Evolutionary conservation across 2,113 vertebrate genomes (phyloP).

Genomic region (Dasyprocta punctata): DNA sequence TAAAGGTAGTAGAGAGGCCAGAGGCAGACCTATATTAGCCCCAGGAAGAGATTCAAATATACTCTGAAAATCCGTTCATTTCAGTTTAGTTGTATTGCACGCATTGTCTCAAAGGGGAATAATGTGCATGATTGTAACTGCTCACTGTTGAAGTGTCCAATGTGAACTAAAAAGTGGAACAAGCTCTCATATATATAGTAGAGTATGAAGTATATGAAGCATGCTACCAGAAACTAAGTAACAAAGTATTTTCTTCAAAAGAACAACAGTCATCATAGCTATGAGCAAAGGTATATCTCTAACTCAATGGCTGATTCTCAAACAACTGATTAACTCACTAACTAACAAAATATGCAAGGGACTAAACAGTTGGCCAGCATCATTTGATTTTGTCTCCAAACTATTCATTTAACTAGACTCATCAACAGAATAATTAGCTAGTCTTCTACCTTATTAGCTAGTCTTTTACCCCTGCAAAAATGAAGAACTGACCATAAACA

Average conservation of each 20-base stretch:
- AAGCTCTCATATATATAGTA: neutral
- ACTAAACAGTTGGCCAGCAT: neutral
- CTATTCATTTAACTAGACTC: neutral
- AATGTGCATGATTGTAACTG: neutral
- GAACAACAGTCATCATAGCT: neutral
- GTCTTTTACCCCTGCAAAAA: neutral
- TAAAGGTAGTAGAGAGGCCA: conserved; percentile 55
- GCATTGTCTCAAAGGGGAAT: neutral
- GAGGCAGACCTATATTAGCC: conserved; percentile 38
- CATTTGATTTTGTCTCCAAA: conserved; percentile 27
- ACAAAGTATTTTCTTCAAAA: conserved; percentile 2
- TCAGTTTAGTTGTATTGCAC: conserved; percentile 33
- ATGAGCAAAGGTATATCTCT: neutral
- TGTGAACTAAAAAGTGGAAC: neutral
- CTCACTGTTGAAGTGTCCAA: neutral
- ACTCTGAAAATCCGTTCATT: conserved; percentile 57
- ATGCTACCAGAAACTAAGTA: neutral
- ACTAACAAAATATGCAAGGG: neutral
- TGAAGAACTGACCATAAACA: neutral
- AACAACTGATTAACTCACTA: neutral
- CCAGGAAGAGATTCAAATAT: conserved; percentile 57
- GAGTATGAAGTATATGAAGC: neutral
- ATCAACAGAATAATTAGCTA: neutral
- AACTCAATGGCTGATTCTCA: neutral
- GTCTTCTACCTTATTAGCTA: neutral